Evolutionary conservation across 2,797 vertebrate species (phyloP).

Genomic region (Microctenopoma lineatum): DNA sequence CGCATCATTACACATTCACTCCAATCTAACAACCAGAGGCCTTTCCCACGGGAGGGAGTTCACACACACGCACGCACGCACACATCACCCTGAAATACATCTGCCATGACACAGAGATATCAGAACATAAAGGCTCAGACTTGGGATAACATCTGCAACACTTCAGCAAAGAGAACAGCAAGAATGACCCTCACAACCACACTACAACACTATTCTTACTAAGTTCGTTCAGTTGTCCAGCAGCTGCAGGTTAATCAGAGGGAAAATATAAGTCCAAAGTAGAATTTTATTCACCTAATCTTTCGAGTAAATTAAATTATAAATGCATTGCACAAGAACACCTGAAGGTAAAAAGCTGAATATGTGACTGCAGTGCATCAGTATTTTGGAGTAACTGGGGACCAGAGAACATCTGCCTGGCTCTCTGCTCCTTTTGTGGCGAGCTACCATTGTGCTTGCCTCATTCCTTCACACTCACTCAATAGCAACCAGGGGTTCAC

Average conservation of each 20-base stretch:
- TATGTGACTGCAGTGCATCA: constrained; percentile 4
- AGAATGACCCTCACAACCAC: constrained; percentile 36
- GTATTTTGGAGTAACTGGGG: constrained; percentile 19
- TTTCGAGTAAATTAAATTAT: constrained; percentile 7
- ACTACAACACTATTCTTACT: constrained; percentile 27
- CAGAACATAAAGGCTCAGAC: constrained; percentile 11
- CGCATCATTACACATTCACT: constrained; percentile 69
- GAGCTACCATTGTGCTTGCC: constrained; percentile 59
- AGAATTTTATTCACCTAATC: constrained; percentile 8
- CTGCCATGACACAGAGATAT: constrained; percentile 28
- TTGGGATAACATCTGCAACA: constrained; percentile 54
- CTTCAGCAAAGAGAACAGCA: constrained; percentile 31
- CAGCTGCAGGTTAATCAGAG: constrained; percentile 32
- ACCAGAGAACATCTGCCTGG: constrained; percentile 64
- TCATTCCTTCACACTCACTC: constrained; percentile 67
- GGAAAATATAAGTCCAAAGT: background rate
- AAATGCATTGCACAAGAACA: constrained; percentile 2
- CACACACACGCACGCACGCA: constrained; percentile 21
- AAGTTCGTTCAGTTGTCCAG: constrained; percentile 10
- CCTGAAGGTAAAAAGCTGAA: background rate
- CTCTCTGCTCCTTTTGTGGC: constrained; percentile 59
- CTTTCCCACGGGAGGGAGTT: constrained; percentile 73
- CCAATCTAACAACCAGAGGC: constrained; percentile 55
- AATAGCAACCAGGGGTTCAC: constrained; percentile 48
- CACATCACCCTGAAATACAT: constrained; percentile 50